phyloP scores from a whole-genome alignment of 2,888 invertebrate species.

The Hanleya hanleyi region DNA sequence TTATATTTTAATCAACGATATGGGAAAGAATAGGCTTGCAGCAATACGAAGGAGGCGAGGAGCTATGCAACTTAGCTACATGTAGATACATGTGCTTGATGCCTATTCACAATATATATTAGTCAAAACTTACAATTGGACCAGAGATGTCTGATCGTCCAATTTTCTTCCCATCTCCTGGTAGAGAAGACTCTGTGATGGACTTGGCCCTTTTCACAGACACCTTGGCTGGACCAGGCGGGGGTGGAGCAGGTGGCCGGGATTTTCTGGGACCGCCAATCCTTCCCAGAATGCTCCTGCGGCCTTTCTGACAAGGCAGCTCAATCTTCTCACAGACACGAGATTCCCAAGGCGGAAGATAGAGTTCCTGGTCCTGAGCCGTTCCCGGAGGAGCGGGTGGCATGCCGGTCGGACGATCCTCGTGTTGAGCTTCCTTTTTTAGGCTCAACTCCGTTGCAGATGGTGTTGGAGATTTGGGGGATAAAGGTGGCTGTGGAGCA shows the following conservation, averaged over 20 bases:
- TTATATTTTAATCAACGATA: too few species aligned
- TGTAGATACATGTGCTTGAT: too few species aligned
- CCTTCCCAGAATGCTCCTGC: slow-evolving; percentile 8
- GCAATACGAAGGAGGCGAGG: too few species aligned
- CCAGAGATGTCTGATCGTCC: slow-evolving; percentile 65
- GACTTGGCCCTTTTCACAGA: slow-evolving; percentile 63
- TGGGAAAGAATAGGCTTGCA: too few species aligned
- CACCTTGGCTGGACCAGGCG: slow-evolving; percentile 46
- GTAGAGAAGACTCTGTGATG: slow-evolving; percentile 53
- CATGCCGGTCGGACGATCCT: not conserved
- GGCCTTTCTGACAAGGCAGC: slow-evolving; percentile 40
- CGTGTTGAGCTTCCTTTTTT: not conserved
- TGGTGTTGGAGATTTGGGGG: slow-evolving; percentile 13
- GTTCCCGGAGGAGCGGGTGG: not conserved
- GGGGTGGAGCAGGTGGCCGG: slow-evolving; percentile 2
- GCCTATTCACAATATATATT: too few species aligned
- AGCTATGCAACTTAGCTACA: too few species aligned
- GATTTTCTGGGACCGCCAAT: not conserved
- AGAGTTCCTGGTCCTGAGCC: not conserved
- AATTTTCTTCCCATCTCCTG: slow-evolving; percentile 55
- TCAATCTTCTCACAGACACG: slow-evolving; percentile 55
- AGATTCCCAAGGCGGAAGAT: slow-evolving; percentile 7
- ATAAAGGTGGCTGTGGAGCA: slow-evolving; percentile 36
- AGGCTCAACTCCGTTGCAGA: not conserved
- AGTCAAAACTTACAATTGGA: slow-evolving; percentile 65